Evolutionary conservation across 2,113 vertebrate species (phyloP), one percentile per base, ranked within the genome.

Genomic region (Pseudorhombus dupliciocellatus): DNA sequence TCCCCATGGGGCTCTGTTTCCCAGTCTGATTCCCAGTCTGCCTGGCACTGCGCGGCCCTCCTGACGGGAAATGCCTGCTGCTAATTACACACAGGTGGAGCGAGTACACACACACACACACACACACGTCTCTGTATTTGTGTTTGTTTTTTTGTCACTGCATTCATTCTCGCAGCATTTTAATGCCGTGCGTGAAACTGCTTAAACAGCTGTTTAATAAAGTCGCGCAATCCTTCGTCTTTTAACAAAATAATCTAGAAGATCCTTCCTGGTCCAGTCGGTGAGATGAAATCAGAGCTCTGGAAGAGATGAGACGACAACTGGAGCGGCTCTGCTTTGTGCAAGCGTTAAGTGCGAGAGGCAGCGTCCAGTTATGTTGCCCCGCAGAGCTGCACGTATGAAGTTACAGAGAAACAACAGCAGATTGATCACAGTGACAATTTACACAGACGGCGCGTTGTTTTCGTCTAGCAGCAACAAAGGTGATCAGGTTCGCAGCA

Each of bases 71-170:
- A 90, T 88, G 88, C 81, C 85, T 89, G 73, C 78, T 89, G 73
- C 75, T 92, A 91, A 92, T 91, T 89, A 86, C 88, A 89, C 81
- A 87, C 91, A 90, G 91, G 88, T 92, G 90, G 85, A 75, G 30
- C 6, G 1, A 25, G 73, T 5, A 15, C 72, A 66, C 74, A 30
- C 55, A 70, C 66, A 40, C 73, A 56, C 24, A 65, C 40, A 40
- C 44, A n/a, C 14, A 46, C 14, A 18, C 76, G 77, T 61, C 58
- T 63, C 66, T n/a, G 66, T 70, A 22, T 73, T 77, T 77, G 53
- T 73, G 66, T 85, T 84, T 82, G 61, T 89, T 87, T 79, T 78
- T 82, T 55, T 67, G 64, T 83, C 82, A 63, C 63, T 14, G 28
- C 66, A 42, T 66, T 57, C 20, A 62, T 7, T 50, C 55, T 46